Evolutionary conservation across 2,888 invertebrate species (phyloP).

Genomic region (Lepeophtheirus nordmannii): DNA sequence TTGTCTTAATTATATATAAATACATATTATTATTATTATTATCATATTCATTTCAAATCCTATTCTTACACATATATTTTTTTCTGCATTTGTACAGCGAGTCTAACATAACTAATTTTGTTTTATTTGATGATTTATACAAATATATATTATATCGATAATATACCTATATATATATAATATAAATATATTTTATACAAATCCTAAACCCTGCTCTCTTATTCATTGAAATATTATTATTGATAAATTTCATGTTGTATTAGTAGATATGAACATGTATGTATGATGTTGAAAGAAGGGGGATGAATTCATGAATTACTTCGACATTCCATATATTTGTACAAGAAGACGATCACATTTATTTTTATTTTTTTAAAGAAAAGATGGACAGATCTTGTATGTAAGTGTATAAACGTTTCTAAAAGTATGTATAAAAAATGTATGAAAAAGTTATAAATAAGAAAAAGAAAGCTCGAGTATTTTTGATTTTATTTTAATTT

Average conservation of each 20-base stretch:
- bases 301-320: background rate
- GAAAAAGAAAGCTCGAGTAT: conserved; percentile 5
- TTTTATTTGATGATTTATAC: background rate
- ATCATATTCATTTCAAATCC: background rate
- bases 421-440: too few relatives aligned
- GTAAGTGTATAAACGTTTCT: too few relatives aligned
- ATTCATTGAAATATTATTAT: too few relatives aligned
- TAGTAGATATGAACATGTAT: too few relatives aligned
- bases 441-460: background rate
- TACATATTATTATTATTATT: conserved; percentile 12
- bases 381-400: too few relatives aligned
- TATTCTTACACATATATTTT: conserved; percentile 10
- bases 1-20: conserved; percentile 15
- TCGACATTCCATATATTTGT: too few relatives aligned
- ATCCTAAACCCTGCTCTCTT: too few relatives aligned
- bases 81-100: conserved; percentile 10
- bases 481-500: background rate
- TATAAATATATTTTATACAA: background rate
- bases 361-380: too few relatives aligned
- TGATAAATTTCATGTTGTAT: too few relatives aligned
- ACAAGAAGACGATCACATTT: too few relatives aligned
- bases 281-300: background rate
- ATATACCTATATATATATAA: background rate
- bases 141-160: background rate
- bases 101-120: background rate